Conservation (phyloP, 2,888 invertebrate species). For the Anthophora plumipes region DNA sequence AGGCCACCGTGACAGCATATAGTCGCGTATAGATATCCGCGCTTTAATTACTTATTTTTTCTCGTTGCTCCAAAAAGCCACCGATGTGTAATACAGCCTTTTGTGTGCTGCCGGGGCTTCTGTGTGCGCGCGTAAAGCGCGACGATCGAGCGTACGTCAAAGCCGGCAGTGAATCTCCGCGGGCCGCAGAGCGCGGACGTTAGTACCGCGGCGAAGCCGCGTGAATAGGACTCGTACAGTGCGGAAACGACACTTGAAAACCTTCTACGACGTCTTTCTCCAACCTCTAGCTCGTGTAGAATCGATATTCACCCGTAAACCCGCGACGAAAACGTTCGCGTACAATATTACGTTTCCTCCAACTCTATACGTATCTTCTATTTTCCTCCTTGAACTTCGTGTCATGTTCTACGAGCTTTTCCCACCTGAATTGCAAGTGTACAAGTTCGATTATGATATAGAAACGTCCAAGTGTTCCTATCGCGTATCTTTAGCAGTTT, state of each 20-base stretch:
- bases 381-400: no score
- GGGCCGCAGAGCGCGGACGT: slow-evolving; percentile 64
- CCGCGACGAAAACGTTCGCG: not conserved
- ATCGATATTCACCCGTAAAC: slow-evolving; percentile 27
- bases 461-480: not conserved
- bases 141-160: slow-evolving; percentile 45
- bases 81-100: slow-evolving; percentile 73
- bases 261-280: not conserved
- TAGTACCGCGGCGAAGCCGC: slow-evolving; percentile 5
- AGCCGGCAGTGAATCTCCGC: slow-evolving; percentile 69
- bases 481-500: not conserved
- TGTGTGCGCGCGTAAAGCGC: slow-evolving; percentile 50
- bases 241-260: slow-evolving; percentile 3
- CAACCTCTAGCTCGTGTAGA: not conserved
- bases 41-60: slow-evolving; percentile 76
- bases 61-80: slow-evolving; percentile 80
- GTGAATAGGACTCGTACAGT: slow-evolving; percentile 6
- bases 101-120: slow-evolving; percentile 40
- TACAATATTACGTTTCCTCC: not conserved
- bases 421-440: not conserved
- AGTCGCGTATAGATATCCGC: slow-evolving; percentile 46
- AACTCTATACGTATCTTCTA: not conserved
- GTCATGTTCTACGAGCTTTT: not conserved
- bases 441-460: not conserved
- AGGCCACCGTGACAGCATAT: slow-evolving; percentile 52